Evolutionary conservation across 2,888 invertebrate genomes (phyloP).

Genomic region (Psylliodes chrysocephalus): DNA sequence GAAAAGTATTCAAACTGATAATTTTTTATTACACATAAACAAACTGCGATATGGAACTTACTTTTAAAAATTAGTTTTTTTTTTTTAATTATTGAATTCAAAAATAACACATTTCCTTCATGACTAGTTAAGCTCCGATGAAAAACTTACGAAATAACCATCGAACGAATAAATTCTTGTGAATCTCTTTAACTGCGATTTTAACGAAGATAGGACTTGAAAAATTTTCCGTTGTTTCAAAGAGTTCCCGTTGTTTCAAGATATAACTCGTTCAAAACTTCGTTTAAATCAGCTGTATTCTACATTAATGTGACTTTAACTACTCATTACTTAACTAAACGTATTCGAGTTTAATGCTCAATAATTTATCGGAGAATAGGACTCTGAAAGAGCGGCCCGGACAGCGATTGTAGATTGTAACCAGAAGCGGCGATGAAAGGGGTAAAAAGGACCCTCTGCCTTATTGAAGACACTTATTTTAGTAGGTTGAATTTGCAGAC

Average conservation of each 20-base stretch:
- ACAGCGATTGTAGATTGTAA: neutral
- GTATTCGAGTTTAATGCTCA: slow-evolving; percentile 9
- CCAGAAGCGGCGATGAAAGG: neutral
- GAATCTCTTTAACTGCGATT: neutral
- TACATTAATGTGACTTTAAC: slow-evolving; percentile 23
- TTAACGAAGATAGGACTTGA: neutral
- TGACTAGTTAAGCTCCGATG: too few species aligned
- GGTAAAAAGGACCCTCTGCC: too few species aligned
- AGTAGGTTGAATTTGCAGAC: too few species aligned
- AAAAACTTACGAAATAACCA: too few species aligned
- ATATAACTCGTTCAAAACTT: slow-evolving; percentile 10
- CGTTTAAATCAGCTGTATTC: slow-evolving; percentile 13
- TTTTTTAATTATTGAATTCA: too few species aligned
- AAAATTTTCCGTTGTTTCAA: too few species aligned
- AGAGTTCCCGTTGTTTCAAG: slow-evolving; percentile 11
- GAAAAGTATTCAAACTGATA: too few species aligned
- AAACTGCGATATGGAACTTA: too few species aligned
- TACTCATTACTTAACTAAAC: slow-evolving; percentile 13
- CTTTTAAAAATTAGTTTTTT: too few species aligned
- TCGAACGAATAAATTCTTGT: neutral
- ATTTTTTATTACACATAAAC: too few species aligned
- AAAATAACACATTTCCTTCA: too few species aligned
- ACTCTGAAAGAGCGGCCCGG: neutral
- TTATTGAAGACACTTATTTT: too few species aligned
- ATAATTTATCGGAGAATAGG: slow-evolving; percentile 14